Conservation (phyloP, 2,113 vertebrate genomes). For the Nyctibius bracteatus region DNA sequence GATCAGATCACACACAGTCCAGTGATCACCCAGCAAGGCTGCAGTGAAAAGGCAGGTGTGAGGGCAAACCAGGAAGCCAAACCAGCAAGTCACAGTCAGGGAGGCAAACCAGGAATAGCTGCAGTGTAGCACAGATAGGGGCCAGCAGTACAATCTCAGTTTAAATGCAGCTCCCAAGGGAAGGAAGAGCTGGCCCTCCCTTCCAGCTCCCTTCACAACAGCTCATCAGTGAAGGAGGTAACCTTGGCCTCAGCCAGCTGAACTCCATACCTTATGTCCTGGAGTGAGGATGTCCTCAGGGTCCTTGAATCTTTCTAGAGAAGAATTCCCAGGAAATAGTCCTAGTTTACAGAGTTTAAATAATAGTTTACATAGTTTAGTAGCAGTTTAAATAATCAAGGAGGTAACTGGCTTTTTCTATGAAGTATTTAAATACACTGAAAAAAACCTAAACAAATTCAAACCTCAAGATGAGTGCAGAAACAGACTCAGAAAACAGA, state of each 20-base stretch:
- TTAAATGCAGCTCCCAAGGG: not conserved
- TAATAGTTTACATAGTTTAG: not conserved
- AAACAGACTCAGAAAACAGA: not conserved
- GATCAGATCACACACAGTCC: not conserved
- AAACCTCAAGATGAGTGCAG: not conserved
- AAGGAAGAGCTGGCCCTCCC: not conserved
- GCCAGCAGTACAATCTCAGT: not conserved
- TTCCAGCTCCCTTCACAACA: not conserved
- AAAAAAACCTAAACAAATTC: not conserved
- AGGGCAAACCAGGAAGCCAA: not conserved
- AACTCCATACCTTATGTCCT: not conserved
- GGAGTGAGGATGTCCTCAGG: not conserved
- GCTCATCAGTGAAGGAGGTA: not conserved
- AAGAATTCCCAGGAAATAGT: not conserved
- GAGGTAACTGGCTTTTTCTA: not conserved
- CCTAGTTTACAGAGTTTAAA: not conserved
- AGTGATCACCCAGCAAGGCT: not conserved
- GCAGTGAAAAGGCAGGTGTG: not conserved
- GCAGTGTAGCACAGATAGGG: not conserved
- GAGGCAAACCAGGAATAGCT: not conserved
- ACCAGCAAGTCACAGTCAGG: rapidly evolving
- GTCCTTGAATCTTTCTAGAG: not conserved
- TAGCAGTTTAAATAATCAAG: not conserved
- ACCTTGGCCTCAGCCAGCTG: not conserved
- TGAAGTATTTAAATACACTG: not conserved